Percentiles rank a stretch among this genome's conserved stretches.
Conservation (phyloP, 2,797 vertebrate species). For the Triplophysa yarkandensis region DNA sequence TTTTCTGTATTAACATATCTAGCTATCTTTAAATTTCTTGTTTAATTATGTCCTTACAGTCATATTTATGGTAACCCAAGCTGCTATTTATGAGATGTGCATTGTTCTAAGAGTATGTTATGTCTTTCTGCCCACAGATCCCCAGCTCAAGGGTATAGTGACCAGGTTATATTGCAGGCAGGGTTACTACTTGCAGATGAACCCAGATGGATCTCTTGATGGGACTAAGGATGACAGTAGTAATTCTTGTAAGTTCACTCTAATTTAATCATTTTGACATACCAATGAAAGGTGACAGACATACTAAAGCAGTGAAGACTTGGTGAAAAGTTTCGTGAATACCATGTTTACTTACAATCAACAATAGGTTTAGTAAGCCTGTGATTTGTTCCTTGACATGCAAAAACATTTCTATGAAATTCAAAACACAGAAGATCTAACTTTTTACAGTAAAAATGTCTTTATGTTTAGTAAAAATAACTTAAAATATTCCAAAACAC, state of each 20-base stretch:
- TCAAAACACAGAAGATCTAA: too few relatives aligned
- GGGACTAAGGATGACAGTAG: slow-evolving; percentile 99
- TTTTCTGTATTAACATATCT: not conserved
- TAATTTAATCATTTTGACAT: not conserved
- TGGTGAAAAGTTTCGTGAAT: not conserved
- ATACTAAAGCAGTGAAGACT: not conserved
- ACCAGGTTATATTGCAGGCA: slow-evolving; percentile 99
- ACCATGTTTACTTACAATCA: not conserved
- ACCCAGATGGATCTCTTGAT: slow-evolving; percentile 99
- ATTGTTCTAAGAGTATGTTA: slow-evolving; percentile 19
- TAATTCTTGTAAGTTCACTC: slow-evolving; percentile 89
- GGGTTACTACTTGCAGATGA: slow-evolving; percentile 99
- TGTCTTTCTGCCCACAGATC: slow-evolving; percentile 83
- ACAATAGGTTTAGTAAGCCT: not conserved
- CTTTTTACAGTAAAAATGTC: too few relatives aligned
- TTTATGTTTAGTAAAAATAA: too few relatives aligned
- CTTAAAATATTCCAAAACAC: too few relatives aligned
- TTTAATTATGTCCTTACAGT: not conserved
- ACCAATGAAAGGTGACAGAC: not conserved
- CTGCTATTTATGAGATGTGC: not conserved
- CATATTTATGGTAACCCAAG: not conserved
- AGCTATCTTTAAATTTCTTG: not conserved
- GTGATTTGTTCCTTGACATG: not conserved
- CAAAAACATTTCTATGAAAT: too few relatives aligned
- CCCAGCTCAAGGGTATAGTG: slow-evolving; percentile 99